Evolutionary conservation across 2,888 invertebrate species (phyloP).

Genomic region (Ophion ellenae): DNA sequence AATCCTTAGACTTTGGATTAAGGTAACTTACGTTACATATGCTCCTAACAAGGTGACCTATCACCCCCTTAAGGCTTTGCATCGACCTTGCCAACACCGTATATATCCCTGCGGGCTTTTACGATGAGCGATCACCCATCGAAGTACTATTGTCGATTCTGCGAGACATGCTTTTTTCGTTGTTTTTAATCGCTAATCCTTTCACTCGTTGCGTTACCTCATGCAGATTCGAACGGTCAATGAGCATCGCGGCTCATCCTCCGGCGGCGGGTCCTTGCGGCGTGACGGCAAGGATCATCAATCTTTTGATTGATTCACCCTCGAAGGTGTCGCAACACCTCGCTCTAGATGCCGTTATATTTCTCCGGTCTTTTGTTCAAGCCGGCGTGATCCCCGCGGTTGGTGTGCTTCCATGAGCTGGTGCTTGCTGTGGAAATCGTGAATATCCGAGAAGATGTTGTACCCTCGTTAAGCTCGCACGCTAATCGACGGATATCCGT

Average conservation of each 20-base stretch:
- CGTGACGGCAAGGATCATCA: background rate
- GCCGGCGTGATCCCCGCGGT: constrained; percentile 14
- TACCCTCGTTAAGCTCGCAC: constrained; percentile 17
- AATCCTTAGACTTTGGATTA: too few relatives aligned
- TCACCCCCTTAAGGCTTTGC: too few relatives aligned
- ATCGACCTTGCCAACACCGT: too few relatives aligned
- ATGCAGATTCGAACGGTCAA: background rate
- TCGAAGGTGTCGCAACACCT: background rate
- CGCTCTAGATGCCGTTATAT: background rate
- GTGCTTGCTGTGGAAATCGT: constrained; percentile 28
- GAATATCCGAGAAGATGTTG: constrained; percentile 30
- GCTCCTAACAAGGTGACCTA: too few relatives aligned
- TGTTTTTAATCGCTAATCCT: too few relatives aligned
- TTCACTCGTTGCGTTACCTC: too few relatives aligned
- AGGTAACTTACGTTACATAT: too few relatives aligned
- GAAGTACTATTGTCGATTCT: too few relatives aligned
- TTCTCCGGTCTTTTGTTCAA: background rate
- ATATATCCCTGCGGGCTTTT: too few relatives aligned
- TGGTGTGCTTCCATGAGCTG: constrained; percentile 10
- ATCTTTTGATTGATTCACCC: background rate
- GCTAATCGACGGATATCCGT: constrained; percentile 70
- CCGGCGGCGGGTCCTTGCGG: background rate
- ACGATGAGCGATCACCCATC: too few relatives aligned
- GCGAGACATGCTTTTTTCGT: too few relatives aligned
- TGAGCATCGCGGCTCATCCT: background rate